These are phyloP conservation scores for Leptopterna dolabrata DNA, from an alignment of 2,888 invertebrate genomes.

Conservation along the genomic window DNA sequence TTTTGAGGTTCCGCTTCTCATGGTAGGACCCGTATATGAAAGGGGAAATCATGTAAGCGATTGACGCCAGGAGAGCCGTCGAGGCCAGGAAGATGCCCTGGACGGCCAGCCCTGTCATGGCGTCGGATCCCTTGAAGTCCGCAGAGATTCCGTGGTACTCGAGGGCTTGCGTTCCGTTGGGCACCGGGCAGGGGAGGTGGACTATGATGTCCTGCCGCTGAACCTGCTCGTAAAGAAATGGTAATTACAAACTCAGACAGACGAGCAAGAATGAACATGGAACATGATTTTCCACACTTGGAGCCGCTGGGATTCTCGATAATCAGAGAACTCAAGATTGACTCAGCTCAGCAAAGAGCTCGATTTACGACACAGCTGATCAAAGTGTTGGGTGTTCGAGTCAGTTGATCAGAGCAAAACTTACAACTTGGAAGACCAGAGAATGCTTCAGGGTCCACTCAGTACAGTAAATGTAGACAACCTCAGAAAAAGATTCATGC, in stretches of 20 bases:
- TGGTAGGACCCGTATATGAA: conserved; percentile 44
- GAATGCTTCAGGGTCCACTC: too few relatives aligned
- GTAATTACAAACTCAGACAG: not conserved
- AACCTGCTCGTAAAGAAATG: conserved; percentile 70
- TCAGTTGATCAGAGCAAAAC: too few relatives aligned
- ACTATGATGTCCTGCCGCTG: conserved; percentile 89
- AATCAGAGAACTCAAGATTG: too few relatives aligned
- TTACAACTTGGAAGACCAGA: too few relatives aligned
- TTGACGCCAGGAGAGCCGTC: not conserved
- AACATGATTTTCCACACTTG: too few relatives aligned
- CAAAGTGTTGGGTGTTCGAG: too few relatives aligned
- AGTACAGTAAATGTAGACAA: too few relatives aligned
- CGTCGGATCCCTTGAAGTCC: not conserved
- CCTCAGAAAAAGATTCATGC: too few relatives aligned
- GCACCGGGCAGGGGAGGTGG: conserved; percentile 82
- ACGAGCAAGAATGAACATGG: too few relatives aligned
- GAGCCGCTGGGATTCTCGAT: too few relatives aligned
- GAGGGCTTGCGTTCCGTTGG: conserved; percentile 74
- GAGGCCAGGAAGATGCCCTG: conserved; percentile 23
- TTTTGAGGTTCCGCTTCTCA: conserved; percentile 21
- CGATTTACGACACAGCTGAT: too few relatives aligned
- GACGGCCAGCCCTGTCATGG: not conserved
- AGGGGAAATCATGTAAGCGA: conserved; percentile 31
- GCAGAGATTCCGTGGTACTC: conserved; percentile 60
- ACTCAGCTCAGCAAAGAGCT: too few relatives aligned